A percentile compares a stretch with the other conserved stretches of the same genome.
Evolutionary conservation across 2,113 vertebrate species (phyloP).

Genomic region (Dryoscopus gambensis): DNA sequence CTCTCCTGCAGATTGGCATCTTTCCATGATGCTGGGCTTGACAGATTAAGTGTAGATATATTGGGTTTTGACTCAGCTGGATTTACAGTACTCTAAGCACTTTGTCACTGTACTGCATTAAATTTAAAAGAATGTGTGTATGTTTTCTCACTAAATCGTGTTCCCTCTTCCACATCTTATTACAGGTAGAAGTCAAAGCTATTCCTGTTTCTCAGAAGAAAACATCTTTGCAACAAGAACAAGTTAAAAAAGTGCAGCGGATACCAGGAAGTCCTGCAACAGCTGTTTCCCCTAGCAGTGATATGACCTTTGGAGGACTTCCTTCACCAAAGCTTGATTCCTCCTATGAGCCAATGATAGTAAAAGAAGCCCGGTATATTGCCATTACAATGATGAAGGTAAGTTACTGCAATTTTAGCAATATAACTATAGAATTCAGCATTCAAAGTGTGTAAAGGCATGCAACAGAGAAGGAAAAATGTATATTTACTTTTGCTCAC

Average conservation of each 20-base stretch:
- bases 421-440: neutral
- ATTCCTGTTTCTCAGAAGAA: slow-evolving; percentile 98
- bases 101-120: neutral
- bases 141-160: neutral
- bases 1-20: neutral
- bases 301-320: slow-evolving; percentile 94
- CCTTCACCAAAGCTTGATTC: slow-evolving; percentile 93
- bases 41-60: neutral
- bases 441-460: neutral
- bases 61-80: neutral
- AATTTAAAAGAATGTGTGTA: neutral
- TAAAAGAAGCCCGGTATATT: slow-evolving; percentile 97
- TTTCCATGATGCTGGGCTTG: neutral
- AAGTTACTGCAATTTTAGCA: neutral
- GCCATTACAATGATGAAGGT: slow-evolving; percentile 99
- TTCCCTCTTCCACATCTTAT: neutral
- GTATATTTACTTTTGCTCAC: neutral
- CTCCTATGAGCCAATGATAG: slow-evolving; percentile 97
- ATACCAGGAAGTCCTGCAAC: slow-evolving; percentile 83
- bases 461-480: neutral
- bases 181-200: slow-evolving; percentile 96
- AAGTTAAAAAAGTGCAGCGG: slow-evolving; percentile 85
- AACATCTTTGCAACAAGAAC: slow-evolving; percentile 88
- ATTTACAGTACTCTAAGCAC: neutral
- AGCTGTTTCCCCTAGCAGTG: slow-evolving; percentile 72